These are phyloP conservation scores for Bucorvus abyssinicus DNA, from an alignment of 2,797 vertebrate species.

Conservation along the genomic window DNA sequence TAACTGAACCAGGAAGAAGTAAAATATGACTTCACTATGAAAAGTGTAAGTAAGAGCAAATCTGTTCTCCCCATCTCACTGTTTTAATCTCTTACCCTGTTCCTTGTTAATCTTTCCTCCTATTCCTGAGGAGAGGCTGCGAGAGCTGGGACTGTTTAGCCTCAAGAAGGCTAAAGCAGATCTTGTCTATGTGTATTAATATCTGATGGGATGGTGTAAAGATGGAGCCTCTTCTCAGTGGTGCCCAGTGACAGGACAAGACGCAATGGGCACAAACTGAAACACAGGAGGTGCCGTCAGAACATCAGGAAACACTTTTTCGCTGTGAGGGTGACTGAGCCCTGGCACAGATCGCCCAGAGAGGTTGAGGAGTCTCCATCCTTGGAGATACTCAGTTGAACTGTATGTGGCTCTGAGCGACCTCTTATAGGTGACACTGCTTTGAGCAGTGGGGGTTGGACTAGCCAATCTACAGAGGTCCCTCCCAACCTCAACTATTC, in stretches of 20 bases:
- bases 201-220: background rate
- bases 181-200: background rate
- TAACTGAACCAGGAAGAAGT: background rate
- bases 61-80: background rate
- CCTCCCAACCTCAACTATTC: background rate
- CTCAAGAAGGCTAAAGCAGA: background rate
- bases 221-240: background rate
- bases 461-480: background rate
- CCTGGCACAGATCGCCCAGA: background rate
- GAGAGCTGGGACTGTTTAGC: background rate
- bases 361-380: background rate
- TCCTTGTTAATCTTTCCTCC: background rate
- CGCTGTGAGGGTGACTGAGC: rapidly evolving
- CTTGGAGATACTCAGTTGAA: background rate
- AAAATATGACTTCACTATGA: background rate
- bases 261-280: background rate
- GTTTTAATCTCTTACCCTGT: background rate
- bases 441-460: background rate
- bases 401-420: background rate
- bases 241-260: background rate
- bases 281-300: background rate
- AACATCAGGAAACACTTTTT: background rate
- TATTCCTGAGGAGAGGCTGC: background rate
- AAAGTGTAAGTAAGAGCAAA: background rate
- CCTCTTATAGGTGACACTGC: background rate